phyloP scores from a whole-genome alignment of 92 coral and sea anemone genomes.

The Plumapathes pennacea region DNA sequence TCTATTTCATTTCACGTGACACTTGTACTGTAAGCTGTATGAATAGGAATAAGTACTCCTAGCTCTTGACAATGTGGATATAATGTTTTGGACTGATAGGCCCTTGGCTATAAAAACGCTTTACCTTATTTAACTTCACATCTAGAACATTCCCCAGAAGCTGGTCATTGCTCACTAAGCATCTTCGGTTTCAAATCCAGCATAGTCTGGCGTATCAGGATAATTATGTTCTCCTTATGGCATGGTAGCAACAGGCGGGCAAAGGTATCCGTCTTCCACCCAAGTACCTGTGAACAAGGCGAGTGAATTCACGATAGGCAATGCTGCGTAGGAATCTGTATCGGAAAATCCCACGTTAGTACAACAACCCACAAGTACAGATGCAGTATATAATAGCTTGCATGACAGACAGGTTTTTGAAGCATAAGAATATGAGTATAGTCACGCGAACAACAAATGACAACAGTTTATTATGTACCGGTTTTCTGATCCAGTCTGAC shows the following conservation, averaged over 20 bases:
- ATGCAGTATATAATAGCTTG: neutral
- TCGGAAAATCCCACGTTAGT: neutral
- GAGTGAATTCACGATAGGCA: constrained; percentile 50
- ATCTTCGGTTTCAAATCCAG: constrained; percentile 45
- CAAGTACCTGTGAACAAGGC: constrained; percentile 46
- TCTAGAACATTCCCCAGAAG: no score
- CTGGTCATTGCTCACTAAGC: constrained; percentile 8
- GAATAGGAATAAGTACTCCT: no score
- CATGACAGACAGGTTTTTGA: no score
- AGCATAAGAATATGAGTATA: neutral
- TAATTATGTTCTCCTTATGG: constrained; percentile 40
- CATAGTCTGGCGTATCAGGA: constrained; percentile 4
- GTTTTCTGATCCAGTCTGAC: constrained; percentile 56
- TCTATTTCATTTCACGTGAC: no score
- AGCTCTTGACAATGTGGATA: no score
- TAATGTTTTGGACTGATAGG: no score
- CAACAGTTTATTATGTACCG: constrained; percentile 6
- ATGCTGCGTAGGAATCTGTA: constrained; percentile 42
- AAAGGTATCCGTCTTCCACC: constrained; percentile 51
- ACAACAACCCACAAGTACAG: no score
- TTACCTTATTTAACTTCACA: no score
- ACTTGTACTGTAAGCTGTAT: no score
- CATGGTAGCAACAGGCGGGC: constrained; percentile 46
- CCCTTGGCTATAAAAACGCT: no score
- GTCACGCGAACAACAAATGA: no score